Evolutionary conservation across 2,797 vertebrate species (phyloP), one percentile per base, ranked within the genome.

Genomic region (Paramormyrops hopkinsi): DNA sequence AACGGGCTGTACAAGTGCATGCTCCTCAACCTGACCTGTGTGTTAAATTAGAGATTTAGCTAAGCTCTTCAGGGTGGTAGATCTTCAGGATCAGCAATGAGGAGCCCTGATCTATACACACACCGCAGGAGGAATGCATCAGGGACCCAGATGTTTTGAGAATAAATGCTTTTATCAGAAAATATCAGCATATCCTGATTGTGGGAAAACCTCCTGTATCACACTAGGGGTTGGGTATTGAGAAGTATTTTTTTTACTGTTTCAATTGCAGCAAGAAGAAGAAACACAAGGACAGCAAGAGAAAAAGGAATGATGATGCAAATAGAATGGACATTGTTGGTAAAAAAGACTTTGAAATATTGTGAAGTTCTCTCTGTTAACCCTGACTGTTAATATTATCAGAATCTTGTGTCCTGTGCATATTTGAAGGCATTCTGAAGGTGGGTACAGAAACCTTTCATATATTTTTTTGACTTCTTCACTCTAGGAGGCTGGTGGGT

Each of bases 401-500:
- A 25, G 46, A 46, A 11, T 5, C 46, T 50, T 25, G 2, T 25
- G 37, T 44, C 33, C 17, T 37, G 12, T 79, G 37, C 37, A 8
- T 44, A 6, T 79, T 7, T 50, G 19, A 51, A 50, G 48, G 22
- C 83, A 25, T 25, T 25, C 11, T 53, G 19, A 86, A 22, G 29
- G 29, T 50, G 25, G 11, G 7, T 3, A 3, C 50, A 14, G 37
- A 88, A 46, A 44, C 54, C 29, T 37, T 50, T 88, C 19, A 54
- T 46, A 1, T 48, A 0, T 22, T 59, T 48, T 19, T 41, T 4
- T 17, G 1, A 5, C 14, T 79, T 41, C 73, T 79, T 79, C 33
- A 79, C 73, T 79, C 87, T 90, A 99, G 99, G 96, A 90, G 97
- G 96, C 51, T 99, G 98, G 99, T 99, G 98, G 98, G 92, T 94